phyloP scores from a whole-genome alignment of 2,113 vertebrate species.

The Ranitomeya variabilis region DNA sequence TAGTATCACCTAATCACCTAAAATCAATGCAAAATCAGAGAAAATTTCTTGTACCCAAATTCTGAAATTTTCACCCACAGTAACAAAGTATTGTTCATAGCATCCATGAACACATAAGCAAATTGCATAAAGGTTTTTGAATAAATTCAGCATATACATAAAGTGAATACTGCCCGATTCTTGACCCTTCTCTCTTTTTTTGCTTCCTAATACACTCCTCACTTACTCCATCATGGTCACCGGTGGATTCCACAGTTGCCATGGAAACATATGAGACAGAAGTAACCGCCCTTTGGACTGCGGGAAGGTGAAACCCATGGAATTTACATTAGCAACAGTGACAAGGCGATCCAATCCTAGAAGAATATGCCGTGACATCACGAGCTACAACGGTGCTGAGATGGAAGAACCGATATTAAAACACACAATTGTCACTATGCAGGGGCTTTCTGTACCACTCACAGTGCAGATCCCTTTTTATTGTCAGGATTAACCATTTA shows the following conservation, averaged over 20 bases:
- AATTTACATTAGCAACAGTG: slow-evolving; percentile 48
- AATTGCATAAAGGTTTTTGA: not conserved
- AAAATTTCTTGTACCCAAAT: not conserved
- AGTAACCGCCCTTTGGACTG: slow-evolving; percentile 44
- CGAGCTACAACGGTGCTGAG: not conserved
- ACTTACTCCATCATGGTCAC: not conserved
- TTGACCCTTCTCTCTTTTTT: slow-evolving; percentile 2
- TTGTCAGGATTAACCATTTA: too few species aligned
- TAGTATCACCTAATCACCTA: too few species aligned
- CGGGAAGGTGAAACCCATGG: slow-evolving; percentile 41
- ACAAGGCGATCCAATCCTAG: slow-evolving; percentile 11
- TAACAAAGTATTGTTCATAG: not conserved
- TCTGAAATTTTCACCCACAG: not conserved
- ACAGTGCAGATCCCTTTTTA: not conserved
- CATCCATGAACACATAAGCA: too few species aligned
- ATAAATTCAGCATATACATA: not conserved
- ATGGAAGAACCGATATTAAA: not conserved
- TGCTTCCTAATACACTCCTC: not conserved
- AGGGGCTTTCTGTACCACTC: not conserved
- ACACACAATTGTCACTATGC: not conserved
- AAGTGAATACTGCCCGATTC: not conserved
- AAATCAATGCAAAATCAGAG: not conserved
- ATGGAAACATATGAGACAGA: slow-evolving; percentile 14
- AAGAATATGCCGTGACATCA: slow-evolving; percentile 10
- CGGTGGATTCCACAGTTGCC: slow-evolving; percentile 7